A percentile compares a stretch with the other conserved stretches of the same genome.
These are phyloP conservation scores for Gryllus longicercus DNA, from an alignment of 2,888 invertebrate genomes.

Conservation along the genomic window DNA sequence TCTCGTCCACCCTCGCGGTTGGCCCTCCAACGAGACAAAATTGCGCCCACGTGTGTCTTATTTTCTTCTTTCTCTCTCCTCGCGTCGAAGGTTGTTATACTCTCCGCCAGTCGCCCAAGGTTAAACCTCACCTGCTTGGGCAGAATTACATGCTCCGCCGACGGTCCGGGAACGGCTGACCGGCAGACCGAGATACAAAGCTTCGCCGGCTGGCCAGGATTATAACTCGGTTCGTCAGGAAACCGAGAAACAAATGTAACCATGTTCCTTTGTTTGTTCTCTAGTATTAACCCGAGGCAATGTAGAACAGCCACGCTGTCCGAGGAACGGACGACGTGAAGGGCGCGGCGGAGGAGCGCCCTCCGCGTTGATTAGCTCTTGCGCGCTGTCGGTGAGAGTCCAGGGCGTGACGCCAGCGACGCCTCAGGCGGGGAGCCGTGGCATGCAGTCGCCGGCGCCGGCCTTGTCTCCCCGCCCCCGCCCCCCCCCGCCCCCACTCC, in stretches of 20 bases:
- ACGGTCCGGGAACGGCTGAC: too few species aligned
- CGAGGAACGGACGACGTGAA: neutral
- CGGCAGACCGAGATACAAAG: too few species aligned
- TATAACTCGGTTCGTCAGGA: neutral
- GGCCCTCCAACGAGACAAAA: too few species aligned
- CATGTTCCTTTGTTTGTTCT: neutral
- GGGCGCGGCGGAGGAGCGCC: neutral
- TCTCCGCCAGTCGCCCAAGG: too few species aligned
- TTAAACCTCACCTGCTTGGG: too few species aligned
- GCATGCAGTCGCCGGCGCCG: neutral
- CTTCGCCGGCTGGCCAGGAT: too few species aligned
- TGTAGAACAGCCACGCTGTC: neutral
- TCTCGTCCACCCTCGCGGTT: too few species aligned
- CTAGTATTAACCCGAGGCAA: neutral
- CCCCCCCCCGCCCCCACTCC: neutral
- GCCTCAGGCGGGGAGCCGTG: neutral
- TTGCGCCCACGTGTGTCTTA: too few species aligned
- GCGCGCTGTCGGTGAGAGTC: neutral
- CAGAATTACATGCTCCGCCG: too few species aligned
- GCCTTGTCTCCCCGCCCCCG: too few species aligned
- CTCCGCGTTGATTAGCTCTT: neutral
- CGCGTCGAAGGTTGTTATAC: too few species aligned
- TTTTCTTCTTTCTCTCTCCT: too few species aligned
- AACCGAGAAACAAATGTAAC: neutral
- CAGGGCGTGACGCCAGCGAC: neutral